Conservation (phyloP, 37 sponge, comb jelly and placozoan genomes). For the Ianthella basta region DNA sequence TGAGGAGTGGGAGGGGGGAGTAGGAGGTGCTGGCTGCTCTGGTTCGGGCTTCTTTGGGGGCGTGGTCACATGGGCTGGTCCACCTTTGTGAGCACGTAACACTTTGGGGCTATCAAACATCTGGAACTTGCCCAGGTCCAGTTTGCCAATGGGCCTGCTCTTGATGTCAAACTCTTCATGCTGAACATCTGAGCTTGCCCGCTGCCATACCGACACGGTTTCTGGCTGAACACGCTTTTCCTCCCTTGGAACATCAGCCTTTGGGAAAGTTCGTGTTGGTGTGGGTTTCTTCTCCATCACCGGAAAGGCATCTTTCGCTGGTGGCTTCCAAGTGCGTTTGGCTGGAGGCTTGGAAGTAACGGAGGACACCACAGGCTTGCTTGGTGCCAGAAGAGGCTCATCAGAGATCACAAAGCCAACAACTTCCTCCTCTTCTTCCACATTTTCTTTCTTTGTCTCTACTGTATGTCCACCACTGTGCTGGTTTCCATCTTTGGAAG, state of each 20-base stretch:
- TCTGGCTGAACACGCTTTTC: not conserved
- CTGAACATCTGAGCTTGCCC: not conserved
- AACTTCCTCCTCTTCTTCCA: not conserved
- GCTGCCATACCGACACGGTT: no score
- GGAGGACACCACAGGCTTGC: not conserved
- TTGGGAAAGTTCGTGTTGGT: not conserved
- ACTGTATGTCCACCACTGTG: no score
- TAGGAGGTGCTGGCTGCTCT: not conserved
- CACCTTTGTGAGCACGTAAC: not conserved
- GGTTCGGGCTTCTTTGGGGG: not conserved
- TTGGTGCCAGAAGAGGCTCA: not conserved
- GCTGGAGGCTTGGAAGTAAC: not conserved
- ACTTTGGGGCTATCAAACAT: not conserved
- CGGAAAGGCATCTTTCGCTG: not conserved
- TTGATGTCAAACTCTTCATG: no score
- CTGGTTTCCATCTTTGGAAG: not conserved
- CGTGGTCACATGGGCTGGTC: not conserved
- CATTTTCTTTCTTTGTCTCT: no score
- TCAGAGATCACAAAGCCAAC: constrained; percentile 41
- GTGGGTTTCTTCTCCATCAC: not conserved
- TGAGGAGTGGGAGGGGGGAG: no score
- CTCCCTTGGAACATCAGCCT: not conserved
- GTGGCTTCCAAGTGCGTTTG: not conserved
- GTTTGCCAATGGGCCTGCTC: not conserved
- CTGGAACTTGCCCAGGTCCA: constrained; percentile 3